Evolutionary conservation across 2,113 vertebrate genomes (phyloP).

Genomic region (Scortum barcoo): DNA sequence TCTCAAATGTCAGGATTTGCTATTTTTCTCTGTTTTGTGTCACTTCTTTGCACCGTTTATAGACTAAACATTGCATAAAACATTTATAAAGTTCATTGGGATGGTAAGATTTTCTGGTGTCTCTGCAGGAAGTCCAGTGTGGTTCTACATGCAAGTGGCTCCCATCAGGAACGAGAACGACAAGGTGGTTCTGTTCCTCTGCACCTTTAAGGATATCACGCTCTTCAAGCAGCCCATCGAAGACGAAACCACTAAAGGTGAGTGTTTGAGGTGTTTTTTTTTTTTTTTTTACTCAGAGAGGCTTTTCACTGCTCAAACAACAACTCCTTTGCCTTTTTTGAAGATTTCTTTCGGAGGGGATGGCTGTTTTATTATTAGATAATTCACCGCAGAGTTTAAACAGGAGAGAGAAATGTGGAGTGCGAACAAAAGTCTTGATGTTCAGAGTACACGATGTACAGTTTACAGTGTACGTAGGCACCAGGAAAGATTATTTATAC

Average conservation of each 20-base stretch:
- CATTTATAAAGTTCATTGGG: background rate
- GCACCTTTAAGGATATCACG: conserved; percentile 98
- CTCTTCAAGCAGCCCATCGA: conserved; percentile 98
- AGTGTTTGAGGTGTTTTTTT: conserved; percentile 25
- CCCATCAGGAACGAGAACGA: conserved; percentile 98
- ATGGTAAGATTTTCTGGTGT: background rate
- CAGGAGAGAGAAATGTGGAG: background rate
- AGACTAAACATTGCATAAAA: background rate
- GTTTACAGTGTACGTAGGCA: background rate
- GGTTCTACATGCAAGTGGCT: conserved; percentile 99
- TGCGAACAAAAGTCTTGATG: background rate
- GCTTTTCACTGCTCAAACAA: background rate
- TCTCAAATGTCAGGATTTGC: background rate
- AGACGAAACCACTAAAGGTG: conserved; percentile 96
- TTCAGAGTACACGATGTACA: conserved; percentile 1
- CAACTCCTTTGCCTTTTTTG: background rate
- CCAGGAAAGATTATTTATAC: background rate
- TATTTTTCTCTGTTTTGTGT: background rate
- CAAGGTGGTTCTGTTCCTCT: conserved; percentile 97
- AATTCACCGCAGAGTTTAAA: background rate
- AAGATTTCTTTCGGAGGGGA: background rate
- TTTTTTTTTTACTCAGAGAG: background rate
- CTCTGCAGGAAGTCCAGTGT: conserved; percentile 92
- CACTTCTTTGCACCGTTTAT: too few species aligned
- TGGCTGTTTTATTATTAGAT: background rate